phyloP scores from a whole-genome alignment of 2,113 vertebrate genomes.

The Mustela lutreola region DNA sequence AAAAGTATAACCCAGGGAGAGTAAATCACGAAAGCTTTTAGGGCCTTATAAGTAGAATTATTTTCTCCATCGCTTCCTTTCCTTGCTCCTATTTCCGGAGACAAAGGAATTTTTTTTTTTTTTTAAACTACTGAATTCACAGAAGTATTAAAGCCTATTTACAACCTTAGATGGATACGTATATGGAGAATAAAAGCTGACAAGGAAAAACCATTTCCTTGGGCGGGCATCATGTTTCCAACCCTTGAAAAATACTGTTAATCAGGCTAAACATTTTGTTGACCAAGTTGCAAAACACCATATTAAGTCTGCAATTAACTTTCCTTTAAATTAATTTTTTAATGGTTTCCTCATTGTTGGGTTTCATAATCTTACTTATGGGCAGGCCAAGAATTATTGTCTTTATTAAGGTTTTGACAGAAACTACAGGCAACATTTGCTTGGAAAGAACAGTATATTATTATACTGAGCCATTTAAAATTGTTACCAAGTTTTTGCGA shows the following conservation, averaged over 20 bases:
- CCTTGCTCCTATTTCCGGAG: conserved; percentile 45
- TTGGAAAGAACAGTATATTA: conserved; percentile 57
- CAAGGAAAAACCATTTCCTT: conserved; percentile 51
- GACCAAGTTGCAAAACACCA: conserved; percentile 70
- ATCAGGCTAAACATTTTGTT: conserved; percentile 74
- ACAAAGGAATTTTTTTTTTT: neutral
- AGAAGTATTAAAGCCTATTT: conserved; percentile 53
- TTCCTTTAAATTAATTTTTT: conserved; percentile 80
- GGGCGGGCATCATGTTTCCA: conserved; percentile 15
- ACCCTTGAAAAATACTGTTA: conserved; percentile 66
- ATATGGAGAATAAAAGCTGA: conserved; percentile 57
- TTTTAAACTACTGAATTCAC: conserved; percentile 1
- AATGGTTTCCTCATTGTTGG: conserved; percentile 71
- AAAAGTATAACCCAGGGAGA: neutral
- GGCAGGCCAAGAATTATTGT: conserved; percentile 68
- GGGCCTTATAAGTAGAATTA: conserved; percentile 6
- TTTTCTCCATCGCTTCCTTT: neutral
- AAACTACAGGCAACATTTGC: conserved; percentile 62
- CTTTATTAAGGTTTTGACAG: conserved; percentile 72
- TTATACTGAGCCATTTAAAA: conserved; percentile 68
- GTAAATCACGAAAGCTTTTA: neutral
- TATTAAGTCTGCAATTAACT: conserved; percentile 78
- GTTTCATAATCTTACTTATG: conserved; percentile 69
- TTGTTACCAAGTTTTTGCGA: conserved; percentile 54
- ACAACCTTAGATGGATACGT: conserved; percentile 36